A percentile compares a stretch with the other conserved stretches of the same genome.
Conservation (phyloP, 2,888 invertebrate species). For the Tolmerus cingulatus region DNA sequence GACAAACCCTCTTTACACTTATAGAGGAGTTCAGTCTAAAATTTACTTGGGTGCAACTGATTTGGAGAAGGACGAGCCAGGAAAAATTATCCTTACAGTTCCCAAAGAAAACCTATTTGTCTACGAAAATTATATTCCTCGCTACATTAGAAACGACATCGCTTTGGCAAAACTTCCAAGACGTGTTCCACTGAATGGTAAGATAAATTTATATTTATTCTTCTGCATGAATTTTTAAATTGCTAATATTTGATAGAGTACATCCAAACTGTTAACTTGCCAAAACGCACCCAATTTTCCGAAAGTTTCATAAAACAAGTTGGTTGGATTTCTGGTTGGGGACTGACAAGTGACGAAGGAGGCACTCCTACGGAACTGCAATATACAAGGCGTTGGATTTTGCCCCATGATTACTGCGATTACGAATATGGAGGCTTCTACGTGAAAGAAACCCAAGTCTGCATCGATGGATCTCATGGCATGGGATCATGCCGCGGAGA, state of each 20-base stretch:
- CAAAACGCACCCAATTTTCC: neutral
- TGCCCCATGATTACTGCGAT: neutral
- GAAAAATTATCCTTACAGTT: neutral
- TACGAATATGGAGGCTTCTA: neutral
- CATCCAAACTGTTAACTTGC: neutral
- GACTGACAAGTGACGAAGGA: neutral
- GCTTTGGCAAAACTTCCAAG: conserved; percentile 3
- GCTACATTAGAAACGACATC: conserved; percentile 27
- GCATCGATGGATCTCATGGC: neutral
- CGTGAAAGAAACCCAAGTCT: neutral
- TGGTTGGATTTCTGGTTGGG: conserved; percentile 20
- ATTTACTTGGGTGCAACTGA: conserved; percentile 28
- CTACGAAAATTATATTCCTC: conserved; percentile 1
- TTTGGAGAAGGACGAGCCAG: neutral
- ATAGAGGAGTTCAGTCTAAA: neutral
- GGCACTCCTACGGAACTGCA: neutral
- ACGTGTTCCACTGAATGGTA: neutral
- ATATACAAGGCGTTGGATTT: neutral
- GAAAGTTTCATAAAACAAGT: neutral
- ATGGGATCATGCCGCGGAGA: neutral
- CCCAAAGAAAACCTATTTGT: conserved; percentile 8
- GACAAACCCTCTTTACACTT: neutral
- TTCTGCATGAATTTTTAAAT: neutral
- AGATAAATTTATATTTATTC: neutral
- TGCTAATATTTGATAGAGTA: neutral